Evolutionary conservation across 64 coral and sea anemone species (phyloP).

Genomic region (Exaiptasia diaphana): DNA sequence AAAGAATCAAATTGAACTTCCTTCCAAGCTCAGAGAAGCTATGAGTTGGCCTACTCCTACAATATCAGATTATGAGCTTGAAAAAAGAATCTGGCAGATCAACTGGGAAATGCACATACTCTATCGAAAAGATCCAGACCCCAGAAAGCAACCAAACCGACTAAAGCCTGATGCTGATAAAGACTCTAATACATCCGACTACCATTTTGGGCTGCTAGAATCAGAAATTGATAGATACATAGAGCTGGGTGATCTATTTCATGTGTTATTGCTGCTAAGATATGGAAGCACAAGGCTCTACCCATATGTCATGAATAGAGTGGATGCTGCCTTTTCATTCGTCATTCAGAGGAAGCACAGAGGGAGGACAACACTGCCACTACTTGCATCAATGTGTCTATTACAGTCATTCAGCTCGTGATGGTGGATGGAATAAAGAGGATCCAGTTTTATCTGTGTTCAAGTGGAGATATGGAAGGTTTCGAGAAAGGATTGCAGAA

Average conservation of each 20-base stretch:
- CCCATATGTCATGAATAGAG: slow-evolving; percentile 29
- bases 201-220: slow-evolving; percentile 35
- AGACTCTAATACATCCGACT: slow-evolving; percentile 14
- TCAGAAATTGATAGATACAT: slow-evolving; percentile 18
- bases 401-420: slow-evolving; percentile 16
- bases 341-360: background rate
- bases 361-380: slow-evolving; percentile 3
- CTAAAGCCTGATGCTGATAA: slow-evolving; percentile 9
- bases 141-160: slow-evolving; percentile 19
- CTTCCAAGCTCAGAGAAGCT: slow-evolving; percentile 4
- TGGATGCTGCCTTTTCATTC: slow-evolving; percentile 24
- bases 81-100: slow-evolving; percentile 34
- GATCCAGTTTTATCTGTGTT: slow-evolving; percentile 17
- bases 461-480: background rate
- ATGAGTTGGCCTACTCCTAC: background rate
- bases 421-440: slow-evolving; percentile 1
- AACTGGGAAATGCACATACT: slow-evolving; percentile 27
- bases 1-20: background rate
- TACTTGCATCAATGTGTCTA: slow-evolving; percentile 23
- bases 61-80: slow-evolving; percentile 24
- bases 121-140: slow-evolving; percentile 5
- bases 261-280: background rate
- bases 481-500: background rate
- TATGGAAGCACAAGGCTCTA: slow-evolving; percentile 19
- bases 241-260: slow-evolving; percentile 17